Evolutionary conservation across 2,113 vertebrate genomes (phyloP).

Genomic region (Bombycilla garrulus): DNA sequence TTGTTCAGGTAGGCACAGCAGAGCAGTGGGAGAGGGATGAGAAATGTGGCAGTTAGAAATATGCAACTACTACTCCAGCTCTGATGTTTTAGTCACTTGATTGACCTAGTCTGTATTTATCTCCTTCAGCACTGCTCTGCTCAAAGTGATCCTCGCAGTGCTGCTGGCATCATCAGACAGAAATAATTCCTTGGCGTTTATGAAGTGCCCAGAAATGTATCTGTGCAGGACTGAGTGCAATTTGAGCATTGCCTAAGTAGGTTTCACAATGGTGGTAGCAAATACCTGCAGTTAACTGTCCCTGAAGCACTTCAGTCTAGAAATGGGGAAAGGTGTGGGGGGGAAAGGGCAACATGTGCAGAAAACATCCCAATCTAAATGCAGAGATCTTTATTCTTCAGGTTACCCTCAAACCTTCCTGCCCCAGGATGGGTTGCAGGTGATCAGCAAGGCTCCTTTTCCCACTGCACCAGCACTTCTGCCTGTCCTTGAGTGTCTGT

Average conservation of each 20-base stretch:
- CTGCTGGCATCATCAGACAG: background rate
- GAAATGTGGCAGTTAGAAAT: background rate
- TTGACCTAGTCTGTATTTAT: background rate
- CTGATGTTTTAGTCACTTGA: background rate
- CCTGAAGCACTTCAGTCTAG: background rate
- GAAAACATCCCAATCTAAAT: background rate
- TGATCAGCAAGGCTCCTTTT: background rate
- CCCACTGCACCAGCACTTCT: background rate
- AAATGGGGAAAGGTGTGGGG: background rate
- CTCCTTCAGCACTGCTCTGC: background rate
- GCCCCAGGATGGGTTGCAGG: background rate
- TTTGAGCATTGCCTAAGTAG: background rate
- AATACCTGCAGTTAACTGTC: background rate
- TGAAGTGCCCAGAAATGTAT: background rate
- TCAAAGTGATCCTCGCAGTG: fast-evolving
- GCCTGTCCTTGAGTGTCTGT: background rate
- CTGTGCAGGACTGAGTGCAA: background rate
- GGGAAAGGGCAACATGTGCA: fast-evolving
- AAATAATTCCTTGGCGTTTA: background rate
- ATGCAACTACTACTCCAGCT: background rate
- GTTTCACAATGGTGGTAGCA: background rate
- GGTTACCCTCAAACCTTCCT: background rate
- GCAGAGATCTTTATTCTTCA: background rate
- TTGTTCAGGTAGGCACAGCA: background rate
- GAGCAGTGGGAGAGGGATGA: background rate